Evolutionary conservation across 2,888 invertebrate genomes (phyloP), one percentile per base, ranked within the genome.

Genomic region (Morpho deidamia): DNA sequence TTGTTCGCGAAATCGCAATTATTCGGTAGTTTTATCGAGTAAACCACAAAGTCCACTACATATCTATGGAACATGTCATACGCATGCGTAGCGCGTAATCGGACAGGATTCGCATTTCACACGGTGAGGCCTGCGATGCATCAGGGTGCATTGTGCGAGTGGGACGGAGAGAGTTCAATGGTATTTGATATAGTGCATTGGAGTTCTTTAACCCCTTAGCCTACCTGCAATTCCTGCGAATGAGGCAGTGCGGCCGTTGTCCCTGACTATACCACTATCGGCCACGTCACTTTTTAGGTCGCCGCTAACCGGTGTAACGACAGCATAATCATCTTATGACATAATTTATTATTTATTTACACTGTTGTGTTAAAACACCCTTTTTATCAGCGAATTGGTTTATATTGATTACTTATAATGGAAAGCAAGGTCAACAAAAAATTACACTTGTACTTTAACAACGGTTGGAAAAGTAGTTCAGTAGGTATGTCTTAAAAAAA

Each of bases 201-300:
- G 79, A 87, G 89, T 90, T 90, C 90, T 81, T 88, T 89, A 87
- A 87, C 87, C 90, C 85, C 85, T 83, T 90, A 90, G 88, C 90
- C 90, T 90, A 90, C 89, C 90, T 87, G 85, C 83, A 81, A 77
- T 83, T 85, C 83, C 78, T 86, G 88, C 86, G 85, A 86, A 84
- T 84, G 87, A 87, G 90, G 89, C 83, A 75, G 82, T 73, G 69
- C 80, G 90, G 90, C 83, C 90, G 81, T 84, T 88, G 90, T 90
- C 89, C 90, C 87, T 87, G 78, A 78, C 78, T 81, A 76, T 76
- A 80, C 82, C 70, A 80, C 78, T 83, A 83, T 81, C 79, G 74
- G 75, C 74, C 81, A 83, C 84, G 81, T 84, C 83, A 77, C 82
- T 86, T 86, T 83, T 83, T 88, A 85, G 88, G 87, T 88, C 88